These are phyloP conservation scores for Trinorchestia longiramus DNA, from an alignment of 1,140 invertebrate species.

Conservation along the genomic window DNA sequence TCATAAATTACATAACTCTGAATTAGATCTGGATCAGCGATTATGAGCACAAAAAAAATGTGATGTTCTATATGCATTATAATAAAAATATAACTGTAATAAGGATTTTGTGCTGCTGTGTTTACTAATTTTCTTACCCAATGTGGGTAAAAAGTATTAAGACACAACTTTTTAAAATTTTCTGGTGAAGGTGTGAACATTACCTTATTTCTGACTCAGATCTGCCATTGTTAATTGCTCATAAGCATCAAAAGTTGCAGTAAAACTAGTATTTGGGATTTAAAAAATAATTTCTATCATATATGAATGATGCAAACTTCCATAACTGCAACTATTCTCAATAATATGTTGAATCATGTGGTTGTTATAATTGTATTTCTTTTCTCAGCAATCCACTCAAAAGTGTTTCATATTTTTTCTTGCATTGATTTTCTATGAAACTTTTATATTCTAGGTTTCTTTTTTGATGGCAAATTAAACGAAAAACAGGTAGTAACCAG, in stretches of 20 bases:
- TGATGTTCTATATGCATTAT: not conserved
- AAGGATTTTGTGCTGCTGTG: not conserved
- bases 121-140: too few species aligned
- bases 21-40: not conserved
- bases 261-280: too few species aligned
- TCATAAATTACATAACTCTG: not conserved
- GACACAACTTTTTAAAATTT: not conserved
- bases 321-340: not conserved
- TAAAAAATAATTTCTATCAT: not conserved
- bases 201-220: too few species aligned
- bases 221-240: too few species aligned
- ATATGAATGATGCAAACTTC: not conserved
- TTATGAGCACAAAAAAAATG: not conserved
- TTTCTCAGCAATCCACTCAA: not conserved
- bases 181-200: too few species aligned
- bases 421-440: not conserved
- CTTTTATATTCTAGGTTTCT: not conserved
- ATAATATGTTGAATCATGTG: not conserved
- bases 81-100: too few species aligned
- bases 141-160: not conserved
- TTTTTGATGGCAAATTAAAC: not conserved
- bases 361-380: not conserved
- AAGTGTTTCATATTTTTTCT: not conserved
- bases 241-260: too few species aligned
- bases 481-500: too few species aligned